Conservation (phyloP, 2,888 invertebrate species). For the Andrena marginata region DNA sequence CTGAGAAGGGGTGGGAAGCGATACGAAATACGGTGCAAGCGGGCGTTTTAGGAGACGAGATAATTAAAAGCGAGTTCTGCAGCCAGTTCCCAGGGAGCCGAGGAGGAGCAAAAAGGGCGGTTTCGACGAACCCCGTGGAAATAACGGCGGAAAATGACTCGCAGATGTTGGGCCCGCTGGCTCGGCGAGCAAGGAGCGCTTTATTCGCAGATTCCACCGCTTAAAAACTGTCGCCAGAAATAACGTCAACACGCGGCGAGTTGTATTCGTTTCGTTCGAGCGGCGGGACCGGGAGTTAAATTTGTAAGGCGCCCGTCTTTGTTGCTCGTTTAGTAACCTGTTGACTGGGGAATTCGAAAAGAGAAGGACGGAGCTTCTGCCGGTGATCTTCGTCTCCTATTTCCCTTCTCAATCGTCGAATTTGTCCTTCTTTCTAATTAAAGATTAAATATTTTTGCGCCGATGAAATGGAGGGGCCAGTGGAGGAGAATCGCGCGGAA, state of each 20-base stretch:
- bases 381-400: conserved; percentile 11
- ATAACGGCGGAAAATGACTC: conserved; percentile 69
- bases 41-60: conserved; percentile 31
- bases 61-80: conserved; percentile 61
- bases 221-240: conserved; percentile 68
- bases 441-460: too few relatives aligned
- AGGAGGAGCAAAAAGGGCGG: conserved; percentile 38
- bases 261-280: conserved; percentile 60
- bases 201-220: conserved; percentile 61
- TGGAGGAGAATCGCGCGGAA: background rate
- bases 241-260: conserved; percentile 53
- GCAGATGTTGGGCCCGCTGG: conserved; percentile 61
- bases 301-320: conserved; percentile 46
- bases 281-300: conserved; percentile 48
- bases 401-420: background rate
- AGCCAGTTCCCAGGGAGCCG: conserved; percentile 36
- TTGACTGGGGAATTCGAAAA: conserved; percentile 44
- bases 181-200: conserved; percentile 51
- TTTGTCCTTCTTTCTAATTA: background rate
- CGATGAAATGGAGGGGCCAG: too few relatives aligned
- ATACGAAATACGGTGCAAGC: background rate
- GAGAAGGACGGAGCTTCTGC: background rate
- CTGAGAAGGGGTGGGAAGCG: background rate
- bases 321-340: conserved; percentile 53
- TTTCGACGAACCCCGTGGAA: conserved; percentile 66